phyloP scores from a whole-genome alignment of 2,888 invertebrate species.

The Teleiodes luculella region DNA sequence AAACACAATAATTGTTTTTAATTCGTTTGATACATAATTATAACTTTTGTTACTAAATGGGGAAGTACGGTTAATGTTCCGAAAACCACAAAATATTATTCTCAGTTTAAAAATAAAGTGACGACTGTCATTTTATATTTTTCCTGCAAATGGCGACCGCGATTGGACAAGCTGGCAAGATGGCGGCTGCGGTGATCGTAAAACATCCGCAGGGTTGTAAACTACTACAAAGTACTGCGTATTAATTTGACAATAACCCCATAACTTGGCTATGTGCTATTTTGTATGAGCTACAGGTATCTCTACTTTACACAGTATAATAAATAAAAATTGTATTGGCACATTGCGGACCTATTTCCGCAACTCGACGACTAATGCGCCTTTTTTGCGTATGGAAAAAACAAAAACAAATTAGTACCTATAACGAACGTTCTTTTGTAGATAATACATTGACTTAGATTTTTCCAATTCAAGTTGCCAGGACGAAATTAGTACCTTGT shows the following conservation, averaged over 20 bases:
- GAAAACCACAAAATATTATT: background rate
- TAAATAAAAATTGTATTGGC: no score
- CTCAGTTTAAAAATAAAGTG: no score
- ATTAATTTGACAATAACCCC: slow-evolving; percentile 54
- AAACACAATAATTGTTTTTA: no score
- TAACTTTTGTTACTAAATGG: background rate
- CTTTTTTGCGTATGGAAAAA: no score
- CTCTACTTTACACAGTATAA: background rate
- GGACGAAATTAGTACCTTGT: no score
- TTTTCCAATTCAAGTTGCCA: no score
- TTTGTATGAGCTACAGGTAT: background rate
- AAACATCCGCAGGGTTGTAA: slow-evolving; percentile 43
- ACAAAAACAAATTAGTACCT: no score
- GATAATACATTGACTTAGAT: no score
- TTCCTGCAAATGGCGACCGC: background rate
- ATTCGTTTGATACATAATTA: no score
- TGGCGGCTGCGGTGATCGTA: slow-evolving; percentile 35
- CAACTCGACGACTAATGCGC: no score
- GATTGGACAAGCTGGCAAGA: slow-evolving; percentile 31
- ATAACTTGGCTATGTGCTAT: background rate
- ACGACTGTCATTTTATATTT: background rate
- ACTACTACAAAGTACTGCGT: slow-evolving; percentile 57
- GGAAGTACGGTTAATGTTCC: background rate
- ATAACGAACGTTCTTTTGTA: no score
- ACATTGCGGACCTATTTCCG: no score